Conservation (phyloP, 1,140 invertebrate species). For the Hormaphis cornu region DNA sequence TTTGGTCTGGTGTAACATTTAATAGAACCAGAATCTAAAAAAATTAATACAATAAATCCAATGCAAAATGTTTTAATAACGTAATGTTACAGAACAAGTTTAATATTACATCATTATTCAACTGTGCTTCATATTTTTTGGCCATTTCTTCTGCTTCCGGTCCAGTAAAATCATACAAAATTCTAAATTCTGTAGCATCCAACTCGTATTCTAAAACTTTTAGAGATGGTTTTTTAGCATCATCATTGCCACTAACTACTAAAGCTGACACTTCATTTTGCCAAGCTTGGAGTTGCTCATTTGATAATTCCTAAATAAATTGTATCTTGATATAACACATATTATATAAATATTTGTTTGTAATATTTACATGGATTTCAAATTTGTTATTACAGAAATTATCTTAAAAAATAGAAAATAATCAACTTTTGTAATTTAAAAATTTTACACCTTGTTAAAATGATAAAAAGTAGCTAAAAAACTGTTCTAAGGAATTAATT, state of each 20-base stretch:
- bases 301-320: conserved; percentile 51
- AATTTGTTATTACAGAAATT: too few relatives aligned
- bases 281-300: conserved; percentile 61
- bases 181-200: conserved; percentile 60
- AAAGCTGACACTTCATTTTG: conserved; percentile 20
- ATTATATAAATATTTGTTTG: too few relatives aligned
- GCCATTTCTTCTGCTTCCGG: conserved; percentile 50
- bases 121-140: conserved; percentile 76
- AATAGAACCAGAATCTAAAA: conserved; percentile 57
- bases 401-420: too few relatives aligned
- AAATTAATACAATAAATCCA: conserved; percentile 8
- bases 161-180: conserved; percentile 68
- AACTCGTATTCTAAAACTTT: conserved; percentile 63
- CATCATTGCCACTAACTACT: not conserved
- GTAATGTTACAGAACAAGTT: too few relatives aligned
- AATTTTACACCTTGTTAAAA: too few relatives aligned
- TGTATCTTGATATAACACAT: too few relatives aligned
- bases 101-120: conserved; percentile 74
- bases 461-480: too few relatives aligned
- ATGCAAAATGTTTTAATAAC: not conserved
- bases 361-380: too few relatives aligned
- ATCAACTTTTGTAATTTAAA: too few relatives aligned
- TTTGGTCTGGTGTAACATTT: conserved; percentile 44
- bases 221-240: not conserved
- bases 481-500: too few relatives aligned